Evolutionary conservation across 1,140 invertebrate genomes (phyloP).

Genomic region (Ostrea edulis): DNA sequence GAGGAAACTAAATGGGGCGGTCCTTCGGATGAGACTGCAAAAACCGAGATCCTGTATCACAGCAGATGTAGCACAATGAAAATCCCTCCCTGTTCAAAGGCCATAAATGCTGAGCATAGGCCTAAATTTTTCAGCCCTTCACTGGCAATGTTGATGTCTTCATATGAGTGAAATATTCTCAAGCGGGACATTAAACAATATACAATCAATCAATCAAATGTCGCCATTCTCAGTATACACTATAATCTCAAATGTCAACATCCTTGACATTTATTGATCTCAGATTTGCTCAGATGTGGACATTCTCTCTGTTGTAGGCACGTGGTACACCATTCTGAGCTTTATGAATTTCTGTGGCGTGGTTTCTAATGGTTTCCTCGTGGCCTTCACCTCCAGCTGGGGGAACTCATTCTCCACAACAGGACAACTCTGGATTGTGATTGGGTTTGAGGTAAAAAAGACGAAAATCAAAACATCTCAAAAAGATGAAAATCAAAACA

Average conservation of each 20-base stretch:
- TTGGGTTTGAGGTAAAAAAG: constrained; percentile 79
- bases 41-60: too few species aligned
- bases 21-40: too few species aligned
- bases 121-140: too few species aligned
- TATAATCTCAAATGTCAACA: not conserved
- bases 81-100: too few species aligned
- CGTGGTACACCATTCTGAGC: constrained; percentile 79
- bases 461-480: not conserved
- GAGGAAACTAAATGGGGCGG: too few species aligned
- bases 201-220: too few species aligned
- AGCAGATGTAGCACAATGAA: too few species aligned
- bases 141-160: too few species aligned
- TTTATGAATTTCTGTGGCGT: constrained; percentile 79
- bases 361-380: constrained; percentile 79
- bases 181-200: too few species aligned
- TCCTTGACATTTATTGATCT: not conserved
- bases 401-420: constrained; percentile 64
- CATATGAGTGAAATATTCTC: too few species aligned
- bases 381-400: constrained; percentile 80
- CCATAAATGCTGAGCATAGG: too few species aligned
- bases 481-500: not conserved
- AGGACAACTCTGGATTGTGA: constrained; percentile 75
- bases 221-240: not conserved
- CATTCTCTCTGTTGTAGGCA: constrained; percentile 69
- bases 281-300: too few species aligned